Base-by-base conservation (phyloP, 1,140 invertebrate species). In the Trichomalopsis sarcophagae region DNA sequence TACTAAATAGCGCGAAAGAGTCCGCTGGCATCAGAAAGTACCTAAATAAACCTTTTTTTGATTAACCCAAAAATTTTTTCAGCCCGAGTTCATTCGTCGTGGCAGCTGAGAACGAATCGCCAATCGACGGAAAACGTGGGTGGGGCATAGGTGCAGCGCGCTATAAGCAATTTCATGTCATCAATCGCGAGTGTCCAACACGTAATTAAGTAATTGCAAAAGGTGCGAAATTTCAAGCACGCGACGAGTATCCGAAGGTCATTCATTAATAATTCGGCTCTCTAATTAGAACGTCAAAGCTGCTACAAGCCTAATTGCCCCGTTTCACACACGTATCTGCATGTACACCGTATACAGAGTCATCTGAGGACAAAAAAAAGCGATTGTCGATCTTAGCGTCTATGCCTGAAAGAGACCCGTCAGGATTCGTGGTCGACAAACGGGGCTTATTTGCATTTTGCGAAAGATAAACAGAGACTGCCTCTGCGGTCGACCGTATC, bases 401-500 rank as follows among this genome's bases (percentile, higher is more conserved):
- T 75, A 44, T 75, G n/a, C 6, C 69, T 71, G 69, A 71, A 71
- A 13, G n/a, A 33, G 71, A 30, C 71, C 5, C 30, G 13, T 27
- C 66, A n/a, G 11, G 21, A 69, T 27, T 11, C 10, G 21, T 23
- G 21, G 17, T 55, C 76, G 47, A 78, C 33, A 80, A 80, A 40
- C 77, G 66, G 1, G 27, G 5, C 66, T 17, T 81, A 81, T 81
- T 81, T 44, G 69, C 36, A 71, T 47, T 71, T 40, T 47, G 36
- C n/a, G 36, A 44, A 81, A 71, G 78, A 80, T 68, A 80, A 80
- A 80, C 62, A 36, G 14, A 33, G n/a, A n/a, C 14, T 66, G 6
- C 27, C 27, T 2, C 78, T 40, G 4, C 3, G 47, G 62, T 44
- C n/a, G 4, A 10, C 40, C 17, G 40, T 44, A 44, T 44, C 74